phyloP scores from a whole-genome alignment of 2,888 invertebrate genomes.

The Acholoe squamosa region DNA sequence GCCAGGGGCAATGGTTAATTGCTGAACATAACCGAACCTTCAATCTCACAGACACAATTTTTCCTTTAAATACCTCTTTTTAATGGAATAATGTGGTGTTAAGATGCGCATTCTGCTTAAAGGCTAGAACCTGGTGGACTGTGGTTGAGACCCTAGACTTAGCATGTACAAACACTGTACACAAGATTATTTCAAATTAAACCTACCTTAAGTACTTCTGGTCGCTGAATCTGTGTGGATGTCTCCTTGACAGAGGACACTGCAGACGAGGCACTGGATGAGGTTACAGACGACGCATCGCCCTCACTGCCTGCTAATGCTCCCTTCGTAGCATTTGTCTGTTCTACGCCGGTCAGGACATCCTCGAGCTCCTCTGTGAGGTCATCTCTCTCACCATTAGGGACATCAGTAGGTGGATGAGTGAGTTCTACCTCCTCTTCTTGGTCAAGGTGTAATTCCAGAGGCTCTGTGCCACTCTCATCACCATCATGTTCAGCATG shows the following conservation, averaged over 20 bases:
- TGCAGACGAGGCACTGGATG: slow-evolving; percentile 22
- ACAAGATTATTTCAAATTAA: background rate
- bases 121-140: too few relatives aligned
- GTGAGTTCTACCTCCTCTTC: background rate
- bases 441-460: background rate
- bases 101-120: too few relatives aligned
- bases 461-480: background rate
- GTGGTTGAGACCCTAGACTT: too few relatives aligned
- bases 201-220: slow-evolving; percentile 32
- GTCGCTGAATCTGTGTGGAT: background rate
- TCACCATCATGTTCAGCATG: background rate
- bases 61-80: too few relatives aligned
- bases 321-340: background rate
- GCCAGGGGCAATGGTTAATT: too few relatives aligned
- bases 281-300: background rate
- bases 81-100: too few relatives aligned
- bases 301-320: slow-evolving; percentile 6
- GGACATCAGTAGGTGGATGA: background rate
- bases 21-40: too few relatives aligned
- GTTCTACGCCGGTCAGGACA: background rate
- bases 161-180: too few relatives aligned
- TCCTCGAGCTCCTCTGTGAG: background rate
- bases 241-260: background rate
- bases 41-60: too few relatives aligned
- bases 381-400: background rate